phyloP scores from a whole-genome alignment of 2,797 vertebrate species.

The Atherinosoma microstoma region DNA sequence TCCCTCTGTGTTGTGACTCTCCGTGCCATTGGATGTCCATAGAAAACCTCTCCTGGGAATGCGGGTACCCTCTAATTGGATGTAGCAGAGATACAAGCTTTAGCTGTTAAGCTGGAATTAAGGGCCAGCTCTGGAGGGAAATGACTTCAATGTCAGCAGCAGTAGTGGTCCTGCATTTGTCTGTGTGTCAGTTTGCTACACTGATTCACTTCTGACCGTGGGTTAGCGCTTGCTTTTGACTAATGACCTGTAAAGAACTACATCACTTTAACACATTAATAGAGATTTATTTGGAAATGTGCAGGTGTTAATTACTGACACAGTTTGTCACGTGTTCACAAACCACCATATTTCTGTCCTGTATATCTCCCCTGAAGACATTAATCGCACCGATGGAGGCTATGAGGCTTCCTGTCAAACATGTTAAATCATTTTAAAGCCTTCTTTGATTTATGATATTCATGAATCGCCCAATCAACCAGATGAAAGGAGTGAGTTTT shows the following conservation, averaged over 20 bases:
- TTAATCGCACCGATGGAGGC: constrained; percentile 2
- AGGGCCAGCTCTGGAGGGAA: constrained; percentile 44
- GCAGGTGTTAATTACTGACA: constrained; percentile 35
- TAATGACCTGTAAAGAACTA: constrained; percentile 36
- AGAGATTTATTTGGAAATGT: constrained; percentile 34
- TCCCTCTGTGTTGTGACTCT: constrained; percentile 3
- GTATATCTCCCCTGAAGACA: constrained; percentile 10
- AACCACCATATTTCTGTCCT: constrained; percentile 13
- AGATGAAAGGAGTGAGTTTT: constrained; percentile 27
- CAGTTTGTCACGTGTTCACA: constrained; percentile 29
- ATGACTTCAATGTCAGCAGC: constrained; percentile 31
- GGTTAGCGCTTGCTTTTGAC: constrained; percentile 38
- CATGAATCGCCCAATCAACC: constrained; percentile 40
- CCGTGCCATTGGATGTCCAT: constrained; percentile 27
- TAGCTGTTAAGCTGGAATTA: constrained; percentile 74
- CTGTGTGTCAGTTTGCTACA: constrained; percentile 13
- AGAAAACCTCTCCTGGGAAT: constrained; percentile 39
- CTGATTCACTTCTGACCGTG: constrained; percentile 15
- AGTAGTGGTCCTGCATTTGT: constrained; percentile 21
- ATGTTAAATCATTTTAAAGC: constrained; percentile 9
- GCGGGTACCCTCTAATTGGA: constrained; percentile 71
- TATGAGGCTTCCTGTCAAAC: constrained; percentile 1
- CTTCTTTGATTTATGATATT: constrained; percentile 18
- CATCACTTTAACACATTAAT: constrained; percentile 33
- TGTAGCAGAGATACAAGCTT: constrained; percentile 70